Conservation (phyloP, 1,140 invertebrate genomes). For the Apis florea region DNA sequence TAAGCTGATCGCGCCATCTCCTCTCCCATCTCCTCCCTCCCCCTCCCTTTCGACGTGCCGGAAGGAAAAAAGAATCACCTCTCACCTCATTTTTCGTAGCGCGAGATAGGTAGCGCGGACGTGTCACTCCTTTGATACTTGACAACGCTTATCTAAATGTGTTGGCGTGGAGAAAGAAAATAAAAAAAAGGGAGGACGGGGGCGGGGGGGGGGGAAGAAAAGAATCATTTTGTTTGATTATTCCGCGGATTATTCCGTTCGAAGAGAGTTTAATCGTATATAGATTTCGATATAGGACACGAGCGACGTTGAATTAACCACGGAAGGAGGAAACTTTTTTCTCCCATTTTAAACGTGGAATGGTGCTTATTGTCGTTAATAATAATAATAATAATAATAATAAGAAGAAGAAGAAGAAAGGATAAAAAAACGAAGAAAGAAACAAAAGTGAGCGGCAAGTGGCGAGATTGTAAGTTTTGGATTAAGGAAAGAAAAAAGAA, state of each 20-base stretch:
- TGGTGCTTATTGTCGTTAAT: too few species aligned
- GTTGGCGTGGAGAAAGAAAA: too few species aligned
- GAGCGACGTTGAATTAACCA: not conserved
- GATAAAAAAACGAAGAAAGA: too few species aligned
- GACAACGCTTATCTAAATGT: not conserved
- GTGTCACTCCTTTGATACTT: not conserved
- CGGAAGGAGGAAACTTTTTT: too few species aligned
- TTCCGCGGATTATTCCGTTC: not conserved
- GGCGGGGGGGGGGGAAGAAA: too few species aligned
- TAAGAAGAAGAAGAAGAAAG: fast-evolving
- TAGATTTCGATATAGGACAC: not conserved
- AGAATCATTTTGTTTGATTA: not conserved
- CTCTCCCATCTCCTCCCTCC: too few species aligned
- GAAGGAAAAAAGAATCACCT: constrained; percentile 15
- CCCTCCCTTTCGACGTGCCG: not conserved
- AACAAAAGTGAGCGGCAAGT: not conserved
- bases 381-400: not conserved
- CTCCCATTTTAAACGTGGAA: not conserved
- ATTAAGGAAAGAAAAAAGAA: not conserved
- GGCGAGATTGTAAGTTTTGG: not conserved
- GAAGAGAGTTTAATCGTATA: not conserved
- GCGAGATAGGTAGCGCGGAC: not conserved
- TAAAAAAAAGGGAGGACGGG: too few species aligned
- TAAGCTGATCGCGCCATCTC: constrained; percentile 21
- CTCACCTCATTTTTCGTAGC: not conserved